Percentiles rank a stretch among this genome's conserved stretches.
phyloP scores from a whole-genome alignment of 2,797 vertebrate genomes.

The Manis pentadactyla region DNA sequence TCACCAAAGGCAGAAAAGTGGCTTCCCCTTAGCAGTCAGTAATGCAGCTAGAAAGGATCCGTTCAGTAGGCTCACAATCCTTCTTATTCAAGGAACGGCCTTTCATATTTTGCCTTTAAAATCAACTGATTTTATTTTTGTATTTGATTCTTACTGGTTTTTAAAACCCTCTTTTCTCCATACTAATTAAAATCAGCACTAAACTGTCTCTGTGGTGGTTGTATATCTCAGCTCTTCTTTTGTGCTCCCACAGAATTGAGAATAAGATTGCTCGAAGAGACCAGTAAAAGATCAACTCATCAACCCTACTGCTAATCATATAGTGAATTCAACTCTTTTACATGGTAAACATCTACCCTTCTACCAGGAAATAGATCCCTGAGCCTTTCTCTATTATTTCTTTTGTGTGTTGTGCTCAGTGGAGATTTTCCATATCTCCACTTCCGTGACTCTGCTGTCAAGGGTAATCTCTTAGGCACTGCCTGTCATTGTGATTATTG shows the following conservation, averaged over 20 bases:
- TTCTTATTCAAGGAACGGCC: conserved; percentile 6
- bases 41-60: not conserved
- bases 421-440: conserved; percentile 50
- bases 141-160: conserved; percentile 42
- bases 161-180: not conserved
- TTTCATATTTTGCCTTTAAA: conserved; percentile 56
- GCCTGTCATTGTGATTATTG: conserved; percentile 70
- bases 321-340: conserved; percentile 35
- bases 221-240: not conserved
- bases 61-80: not conserved
- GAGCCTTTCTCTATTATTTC: conserved; percentile 8
- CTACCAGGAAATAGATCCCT: not conserved
- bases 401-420: conserved; percentile 57
- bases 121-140: conserved; percentile 53
- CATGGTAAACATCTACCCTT: not conserved
- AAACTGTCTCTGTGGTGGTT: not conserved
- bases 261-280: not conserved
- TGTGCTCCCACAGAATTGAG: not conserved
- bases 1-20: not conserved
- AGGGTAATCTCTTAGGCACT: conserved; percentile 57
- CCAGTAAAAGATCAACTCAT: not conserved
- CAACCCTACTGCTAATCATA: conserved; percentile 37
- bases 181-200: conserved; percentile 1
- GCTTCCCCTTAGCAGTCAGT: not conserved
- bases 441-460: conserved; percentile 56